Evolutionary conservation across 2,797 vertebrate genomes (phyloP), one percentile per base, ranked within the genome.

Genomic region (Adrianichthys oophorus): DNA sequence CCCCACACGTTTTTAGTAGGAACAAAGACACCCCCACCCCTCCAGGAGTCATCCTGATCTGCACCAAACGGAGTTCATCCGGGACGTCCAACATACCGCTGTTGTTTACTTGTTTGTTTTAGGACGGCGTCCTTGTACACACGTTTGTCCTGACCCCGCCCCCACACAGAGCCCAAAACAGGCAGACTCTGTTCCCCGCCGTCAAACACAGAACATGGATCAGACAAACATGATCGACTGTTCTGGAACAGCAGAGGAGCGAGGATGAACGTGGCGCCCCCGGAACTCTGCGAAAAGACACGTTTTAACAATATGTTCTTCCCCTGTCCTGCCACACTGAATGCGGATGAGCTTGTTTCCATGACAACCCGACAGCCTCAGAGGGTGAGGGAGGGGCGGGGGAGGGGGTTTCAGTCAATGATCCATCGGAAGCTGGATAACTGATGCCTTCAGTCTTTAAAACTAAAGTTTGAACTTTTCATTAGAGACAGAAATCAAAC

Each of bases 1-100:
- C 76, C 85, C 83, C 43, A 66, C 42, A 42, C 62, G 21, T 64
- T 84, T 87, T 89, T 87, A 87, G 78, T 84, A 87, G 88, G 88
- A 83, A 52, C 78, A 55, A 76, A 64, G 73, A 79, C 66, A 65
- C 53, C 12, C 51, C n/a, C 56, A 55, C 60, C 12, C 17, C 49
- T 48, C 32, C 53, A 12, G 8, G 32, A 3, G 2, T 12, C 32
- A 8, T 10, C 32, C 32, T 32, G 8, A 2, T 32, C 29, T 32
- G 29, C 29, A 32, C 8, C 32, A 32, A 32, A 10, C 8, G 10
- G 10, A 32, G 29, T 7, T 32, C 29, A 32, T 32, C 29, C 12
- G 10, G 32, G 8, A 32, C 32, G 32, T 3, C 29, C 12, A 32
- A 32, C 32, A 32, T 10, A 2, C 32, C 3, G 32, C 32, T 10